Percentiles rank a stretch among this genome's conserved stretches.
Evolutionary conservation across 2,888 invertebrate species (phyloP).

Genomic region (Limulus polyphemus): DNA sequence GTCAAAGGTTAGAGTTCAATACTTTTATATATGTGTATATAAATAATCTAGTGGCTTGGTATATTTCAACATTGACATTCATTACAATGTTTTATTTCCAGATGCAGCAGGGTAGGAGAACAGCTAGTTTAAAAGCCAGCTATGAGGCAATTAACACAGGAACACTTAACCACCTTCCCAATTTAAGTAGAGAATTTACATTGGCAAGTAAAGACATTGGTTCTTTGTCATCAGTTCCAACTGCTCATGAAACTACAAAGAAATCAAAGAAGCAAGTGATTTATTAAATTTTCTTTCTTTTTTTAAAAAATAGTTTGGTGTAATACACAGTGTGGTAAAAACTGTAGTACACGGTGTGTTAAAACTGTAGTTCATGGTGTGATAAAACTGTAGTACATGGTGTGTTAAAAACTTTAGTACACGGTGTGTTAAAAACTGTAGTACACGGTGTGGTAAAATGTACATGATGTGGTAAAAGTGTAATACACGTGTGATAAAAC

Average conservation of each 20-base stretch:
- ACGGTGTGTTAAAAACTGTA: too few species aligned
- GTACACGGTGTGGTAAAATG: too few species aligned
- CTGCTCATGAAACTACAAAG: constrained; percentile 10
- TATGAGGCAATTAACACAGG: constrained; percentile 62
- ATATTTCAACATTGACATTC: neutral
- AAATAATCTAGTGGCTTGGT: neutral
- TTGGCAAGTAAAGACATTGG: constrained; percentile 25
- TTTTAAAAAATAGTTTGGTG: neutral
- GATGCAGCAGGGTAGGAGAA: constrained; percentile 88
- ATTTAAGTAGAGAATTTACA: constrained; percentile 31
- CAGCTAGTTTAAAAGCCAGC: constrained; percentile 85
- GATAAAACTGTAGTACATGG: too few species aligned
- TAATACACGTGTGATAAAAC: too few species aligned
- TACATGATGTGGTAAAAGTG: too few species aligned
- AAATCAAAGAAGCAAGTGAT: constrained; percentile 7
- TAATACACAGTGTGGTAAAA: neutral
- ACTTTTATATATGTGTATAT: too few species aligned
- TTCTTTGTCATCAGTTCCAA: constrained; percentile 13
- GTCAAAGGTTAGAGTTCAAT: too few species aligned
- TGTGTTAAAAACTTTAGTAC: too few species aligned
- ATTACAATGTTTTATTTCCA: constrained; percentile 34
- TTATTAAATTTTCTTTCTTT: neutral
- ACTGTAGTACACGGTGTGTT: too few species aligned
- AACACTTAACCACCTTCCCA: constrained; percentile 18
- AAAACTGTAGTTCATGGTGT: too few species aligned